phyloP scores from a whole-genome alignment of 2,888 invertebrate species.

The Ceramica pisi region DNA sequence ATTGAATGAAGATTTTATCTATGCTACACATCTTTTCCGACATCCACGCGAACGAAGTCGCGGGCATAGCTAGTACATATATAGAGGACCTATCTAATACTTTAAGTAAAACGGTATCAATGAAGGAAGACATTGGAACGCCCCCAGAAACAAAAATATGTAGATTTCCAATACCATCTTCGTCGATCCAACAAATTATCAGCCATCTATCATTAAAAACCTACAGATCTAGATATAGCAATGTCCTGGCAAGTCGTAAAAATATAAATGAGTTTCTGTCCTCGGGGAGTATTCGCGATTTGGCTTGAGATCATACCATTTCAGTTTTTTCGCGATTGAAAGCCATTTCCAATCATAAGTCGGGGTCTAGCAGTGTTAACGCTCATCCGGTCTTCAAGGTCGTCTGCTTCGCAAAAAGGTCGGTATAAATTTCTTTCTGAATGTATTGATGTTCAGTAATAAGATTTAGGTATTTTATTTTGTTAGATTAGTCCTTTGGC shows the following conservation, averaged over 20 bases:
- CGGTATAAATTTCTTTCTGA: conserved; percentile 35
- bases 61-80: no score
- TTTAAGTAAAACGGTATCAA: not conserved
- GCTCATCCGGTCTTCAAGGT: conserved; percentile 44
- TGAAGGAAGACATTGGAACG: not conserved
- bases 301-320: conserved; percentile 35
- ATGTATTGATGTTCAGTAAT: conserved; percentile 40
- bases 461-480: conserved; percentile 42
- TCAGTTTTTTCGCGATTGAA: conserved; percentile 52
- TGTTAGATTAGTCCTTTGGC: conserved; percentile 22
- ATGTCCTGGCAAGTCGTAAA: conserved; percentile 45
- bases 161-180: not conserved
- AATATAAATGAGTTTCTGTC: conserved; percentile 59
- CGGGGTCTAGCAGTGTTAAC: conserved; percentile 41
- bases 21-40: no score
- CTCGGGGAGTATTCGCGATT: conserved; percentile 39
- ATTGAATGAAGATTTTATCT: no score
- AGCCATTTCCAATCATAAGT: conserved; percentile 57
- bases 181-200: conserved; percentile 16
- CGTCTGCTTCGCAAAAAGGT: conserved; percentile 27
- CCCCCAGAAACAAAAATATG: not conserved
- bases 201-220: conserved; percentile 13
- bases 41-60: no score
- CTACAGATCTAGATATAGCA: conserved; percentile 16
- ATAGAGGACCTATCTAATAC: not conserved